Evolutionary conservation across 2,113 vertebrate species (phyloP), one percentile per base, ranked within the genome.

Genomic region (Rhinoptilus africanus): DNA sequence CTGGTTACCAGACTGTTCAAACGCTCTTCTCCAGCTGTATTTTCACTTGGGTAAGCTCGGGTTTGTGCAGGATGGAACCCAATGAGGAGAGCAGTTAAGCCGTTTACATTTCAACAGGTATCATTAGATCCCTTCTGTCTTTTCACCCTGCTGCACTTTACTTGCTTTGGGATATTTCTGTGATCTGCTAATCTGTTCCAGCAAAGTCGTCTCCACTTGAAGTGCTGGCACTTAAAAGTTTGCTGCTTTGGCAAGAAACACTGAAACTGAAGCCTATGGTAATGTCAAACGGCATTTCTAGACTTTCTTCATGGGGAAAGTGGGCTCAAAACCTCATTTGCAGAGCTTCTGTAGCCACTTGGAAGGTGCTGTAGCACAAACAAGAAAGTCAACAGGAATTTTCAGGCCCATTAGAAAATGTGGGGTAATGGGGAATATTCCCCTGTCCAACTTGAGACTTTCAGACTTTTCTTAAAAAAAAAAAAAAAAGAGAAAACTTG

Each of bases 41-140:
- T 72, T 91, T 63, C 59, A n/a, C 34, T 77, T n/a, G 56, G 9
- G 23, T 77, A 43, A 71, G 12, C 28, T 74, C 2, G 6, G 37
- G 14, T 59, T 77, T 68, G 19, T 66, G 34, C 14, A 3, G 72
- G 35, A 37, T 69, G 53, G 37, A 82, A 90, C 66, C 82, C 56
- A 72, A 34, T 20, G 41, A 90, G 67, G 66, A 88, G 73, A 35
- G 56, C 71, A 89, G 83, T 51, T 63, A 60, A 72, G 67, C 81
- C 64, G 63, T 95, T 93, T 85, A 85, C 79, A 66, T 92, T 92
- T 93, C 81, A 66, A 50, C 23, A 19, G 79, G 77, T 81, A 73
- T 69, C 84, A 62, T 77, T 56, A 91, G 93, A 95, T 93, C 74
- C 83, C 60, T 88, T 81, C 83, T 86, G 91, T 95, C 89, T 93